phyloP scores from a whole-genome alignment of 2,113 vertebrate genomes.

The Phoenicopterus ruber region DNA sequence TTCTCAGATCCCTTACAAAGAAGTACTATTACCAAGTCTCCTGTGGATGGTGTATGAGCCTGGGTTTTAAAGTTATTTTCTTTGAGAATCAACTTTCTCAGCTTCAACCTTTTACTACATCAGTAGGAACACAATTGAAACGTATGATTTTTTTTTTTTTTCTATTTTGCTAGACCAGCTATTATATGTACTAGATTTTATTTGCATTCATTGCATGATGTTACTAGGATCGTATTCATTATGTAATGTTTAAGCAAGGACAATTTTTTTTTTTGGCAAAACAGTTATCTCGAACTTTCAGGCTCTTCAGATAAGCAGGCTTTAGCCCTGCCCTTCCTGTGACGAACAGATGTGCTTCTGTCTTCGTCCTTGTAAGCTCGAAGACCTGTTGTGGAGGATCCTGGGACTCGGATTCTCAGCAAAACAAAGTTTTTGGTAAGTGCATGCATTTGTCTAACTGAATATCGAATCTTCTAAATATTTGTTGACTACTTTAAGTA shows the following conservation, averaged over 20 bases:
- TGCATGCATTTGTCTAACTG: not conserved
- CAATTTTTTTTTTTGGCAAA: not conserved
- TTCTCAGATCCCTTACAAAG: not conserved
- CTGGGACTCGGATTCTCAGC: not conserved
- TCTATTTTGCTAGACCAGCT: not conserved
- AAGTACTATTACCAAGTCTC: not conserved
- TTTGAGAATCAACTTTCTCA: not conserved
- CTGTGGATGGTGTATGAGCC: not conserved
- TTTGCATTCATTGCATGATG: not conserved
- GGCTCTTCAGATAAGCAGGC: constrained; percentile 41
- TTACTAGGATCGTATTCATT: not conserved
- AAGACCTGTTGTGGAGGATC: not conserved
- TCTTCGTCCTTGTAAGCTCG: not conserved
- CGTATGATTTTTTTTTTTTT: not conserved
- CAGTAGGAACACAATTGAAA: not conserved
- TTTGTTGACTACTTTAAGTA: not conserved
- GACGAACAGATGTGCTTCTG: not conserved
- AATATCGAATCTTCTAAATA: not conserved
- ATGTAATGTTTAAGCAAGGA: not conserved
- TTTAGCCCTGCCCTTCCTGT: constrained; percentile 53
- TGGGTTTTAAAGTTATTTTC: not conserved
- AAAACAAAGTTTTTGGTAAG: constrained; percentile 17
- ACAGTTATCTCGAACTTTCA: constrained; percentile 21
- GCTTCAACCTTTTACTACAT: not conserved
- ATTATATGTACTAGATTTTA: not conserved